Evolutionary conservation across 2,797 vertebrate genomes (phyloP), one percentile per base, ranked within the genome.

Genomic region (Diglossa cyanea): DNA sequence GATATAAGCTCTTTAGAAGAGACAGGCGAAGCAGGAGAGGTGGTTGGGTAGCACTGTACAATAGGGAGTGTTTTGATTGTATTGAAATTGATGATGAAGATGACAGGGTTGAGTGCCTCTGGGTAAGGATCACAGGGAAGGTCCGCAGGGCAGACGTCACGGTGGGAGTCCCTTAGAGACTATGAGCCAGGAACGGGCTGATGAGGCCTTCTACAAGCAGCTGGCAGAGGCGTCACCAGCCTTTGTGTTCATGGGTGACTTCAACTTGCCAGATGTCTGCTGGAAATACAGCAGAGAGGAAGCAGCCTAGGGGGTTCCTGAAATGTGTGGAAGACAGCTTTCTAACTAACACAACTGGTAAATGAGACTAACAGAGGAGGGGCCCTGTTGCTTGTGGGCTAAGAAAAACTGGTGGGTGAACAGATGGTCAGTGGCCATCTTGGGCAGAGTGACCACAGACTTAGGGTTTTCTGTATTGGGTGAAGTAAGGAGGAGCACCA

Each of bases 141-240:
- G 20, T 39, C 72, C 39, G 33, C 47, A 39, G 55, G 17, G 33
- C 54, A 53, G 54, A 39, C 0, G 0, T 60, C 45, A 24, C 14
- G 13, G 23, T 53, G 28, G n/a, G 28, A 60, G 16, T 37, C 24
- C 6, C 1, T 53, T 33, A 53, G 54, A 76, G 19, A 53, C 54
- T 45, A 67, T 28, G 23, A 39, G 23, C 53, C 62, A 53, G 62
- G 61, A 66, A 5, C 28, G 45, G 18, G 28, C 45, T 75, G 28
- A 23, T 60, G 45, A n/a, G 12, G 26, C 0, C 0, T 75, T 85
- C n/a, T 37, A 9, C n/a, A 45, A 37, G n/a, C n/a, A 30, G 45
- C 53, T 67, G 54, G 28, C n/a, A 53, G 26, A 45, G 35, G 53
- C 0, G 0, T n/a, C 62, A 51, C 39, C n/a, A 67, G 62, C 62